Percentiles rank a stretch among this genome's conserved stretches.
Conservation (phyloP, 2,113 vertebrate species). For the Oryctolagus cuniculus region DNA sequence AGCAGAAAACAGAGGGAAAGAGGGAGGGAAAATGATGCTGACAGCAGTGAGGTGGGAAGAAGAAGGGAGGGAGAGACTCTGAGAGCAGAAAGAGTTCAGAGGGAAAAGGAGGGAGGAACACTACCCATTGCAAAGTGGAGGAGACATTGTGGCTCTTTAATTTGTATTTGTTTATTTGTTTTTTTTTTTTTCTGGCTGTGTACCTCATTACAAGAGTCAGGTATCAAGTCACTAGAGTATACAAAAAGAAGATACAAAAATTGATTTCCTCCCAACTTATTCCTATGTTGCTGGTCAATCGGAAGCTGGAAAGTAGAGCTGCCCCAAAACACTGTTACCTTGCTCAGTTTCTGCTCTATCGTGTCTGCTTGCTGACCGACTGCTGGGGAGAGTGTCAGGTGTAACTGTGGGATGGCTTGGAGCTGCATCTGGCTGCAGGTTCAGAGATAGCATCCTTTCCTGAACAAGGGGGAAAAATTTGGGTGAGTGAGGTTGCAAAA, state of each 20-base stretch:
- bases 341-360: constrained; percentile 1
- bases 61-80: not conserved
- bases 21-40: not conserved
- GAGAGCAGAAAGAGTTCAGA: not conserved
- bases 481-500: constrained; percentile 17
- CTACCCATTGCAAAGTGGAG: not conserved
- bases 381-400: not conserved
- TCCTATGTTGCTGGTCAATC: not conserved
- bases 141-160: not conserved
- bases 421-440: not conserved
- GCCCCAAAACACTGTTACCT: constrained; percentile 8
- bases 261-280: not conserved
- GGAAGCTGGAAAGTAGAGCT: not conserved
- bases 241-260: not conserved
- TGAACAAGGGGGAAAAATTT: constrained; percentile 16
- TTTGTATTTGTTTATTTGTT: not conserved
- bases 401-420: not conserved
- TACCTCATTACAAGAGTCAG: not conserved
- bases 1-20: not conserved
- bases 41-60: not conserved
- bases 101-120: not conserved
- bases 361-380: not conserved
- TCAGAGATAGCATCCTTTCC: constrained; percentile 7
- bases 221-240: not conserved
- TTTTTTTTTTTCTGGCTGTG: not conserved